phyloP scores from a whole-genome alignment of 2,113 vertebrate species.

The Bubo scandiacus region DNA sequence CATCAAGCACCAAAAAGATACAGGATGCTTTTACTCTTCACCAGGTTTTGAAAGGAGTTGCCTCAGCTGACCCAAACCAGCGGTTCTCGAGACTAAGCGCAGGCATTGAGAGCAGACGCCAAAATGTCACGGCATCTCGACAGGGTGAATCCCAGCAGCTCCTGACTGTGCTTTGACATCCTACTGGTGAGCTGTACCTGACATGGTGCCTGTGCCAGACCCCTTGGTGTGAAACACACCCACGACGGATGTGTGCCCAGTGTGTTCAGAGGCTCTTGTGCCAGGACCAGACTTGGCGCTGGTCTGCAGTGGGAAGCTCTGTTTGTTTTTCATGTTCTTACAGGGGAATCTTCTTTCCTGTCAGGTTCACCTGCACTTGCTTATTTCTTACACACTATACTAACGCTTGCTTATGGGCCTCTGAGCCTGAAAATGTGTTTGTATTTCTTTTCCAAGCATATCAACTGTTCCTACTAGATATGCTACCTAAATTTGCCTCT shows the following conservation, averaged over 20 bases:
- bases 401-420: neutral
- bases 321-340: neutral
- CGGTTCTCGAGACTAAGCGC: neutral
- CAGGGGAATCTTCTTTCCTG: neutral
- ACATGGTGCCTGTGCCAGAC: neutral
- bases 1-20: neutral
- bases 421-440: neutral
- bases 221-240: accelerated
- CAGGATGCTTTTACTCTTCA: neutral
- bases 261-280: neutral
- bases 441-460: neutral
- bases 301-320: neutral
- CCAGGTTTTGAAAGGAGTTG: neutral
- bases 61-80: neutral
- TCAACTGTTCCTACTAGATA: neutral
- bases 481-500: neutral
- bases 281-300: neutral
- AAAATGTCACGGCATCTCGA: neutral
- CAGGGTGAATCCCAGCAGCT: neutral
- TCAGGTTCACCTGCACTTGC: neutral
- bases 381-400: neutral
- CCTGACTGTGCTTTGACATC: neutral
- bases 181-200: neutral
- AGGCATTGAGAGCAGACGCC: neutral
- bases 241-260: neutral